These are phyloP conservation scores for Tipula lateralis DNA, from an alignment of 2,888 invertebrate genomes.

Conservation along the genomic window DNA sequence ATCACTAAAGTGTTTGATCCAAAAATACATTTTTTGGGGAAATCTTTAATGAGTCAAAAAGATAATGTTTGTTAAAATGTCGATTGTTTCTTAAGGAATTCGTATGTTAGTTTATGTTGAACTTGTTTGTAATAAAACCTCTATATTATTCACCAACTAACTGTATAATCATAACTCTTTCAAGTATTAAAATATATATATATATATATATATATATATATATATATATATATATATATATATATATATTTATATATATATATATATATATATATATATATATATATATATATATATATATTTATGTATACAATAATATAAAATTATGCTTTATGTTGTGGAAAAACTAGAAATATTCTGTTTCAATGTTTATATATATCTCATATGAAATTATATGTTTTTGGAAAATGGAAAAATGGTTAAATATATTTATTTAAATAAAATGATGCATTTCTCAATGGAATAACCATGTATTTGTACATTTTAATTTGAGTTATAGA, in stretches of 20 bases:
- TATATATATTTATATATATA: no score
- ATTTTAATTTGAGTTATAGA: not conserved
- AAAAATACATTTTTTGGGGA: not conserved
- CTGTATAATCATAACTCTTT: not conserved
- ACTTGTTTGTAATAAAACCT: not conserved
- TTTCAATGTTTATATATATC: not conserved
- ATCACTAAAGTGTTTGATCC: not conserved
- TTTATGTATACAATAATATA: not conserved
- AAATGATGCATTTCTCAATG: not conserved
- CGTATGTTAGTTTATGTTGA: not conserved
- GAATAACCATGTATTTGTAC: not conserved
- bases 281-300: no score
- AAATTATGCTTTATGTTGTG: slow-evolving; percentile 1
- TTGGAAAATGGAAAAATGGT: not conserved
- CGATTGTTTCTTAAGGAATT: not conserved
- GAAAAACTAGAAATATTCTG: not conserved
- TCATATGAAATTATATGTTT: not conserved
- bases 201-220: no score
- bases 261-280: no score
- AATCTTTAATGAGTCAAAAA: not conserved
- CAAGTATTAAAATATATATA: not conserved
- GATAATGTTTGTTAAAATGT: not conserved
- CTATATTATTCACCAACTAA: not conserved
- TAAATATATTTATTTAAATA: not conserved
- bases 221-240: no score